These are phyloP conservation scores for Dolichallabes microphthalmus DNA, from an alignment of 2,113 vertebrate genomes.

Conservation along the genomic window DNA sequence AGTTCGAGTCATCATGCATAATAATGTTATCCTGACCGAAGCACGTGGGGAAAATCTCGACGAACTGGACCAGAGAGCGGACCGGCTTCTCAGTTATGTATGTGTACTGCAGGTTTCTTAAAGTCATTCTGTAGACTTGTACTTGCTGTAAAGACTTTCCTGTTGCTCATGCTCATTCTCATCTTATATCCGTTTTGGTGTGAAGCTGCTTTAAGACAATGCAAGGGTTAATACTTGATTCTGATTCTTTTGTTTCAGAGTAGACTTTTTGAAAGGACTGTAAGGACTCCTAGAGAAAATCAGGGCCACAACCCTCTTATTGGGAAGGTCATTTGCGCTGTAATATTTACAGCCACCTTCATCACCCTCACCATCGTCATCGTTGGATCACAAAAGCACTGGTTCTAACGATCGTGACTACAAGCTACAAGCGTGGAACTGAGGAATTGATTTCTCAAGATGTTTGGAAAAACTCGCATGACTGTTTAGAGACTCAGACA, in stretches of 20 bases:
- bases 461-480: background rate
- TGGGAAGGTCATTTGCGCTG: too few species aligned
- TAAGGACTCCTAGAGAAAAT: fast-evolving
- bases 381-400: background rate
- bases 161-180: background rate
- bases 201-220: too few species aligned
- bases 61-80: background rate
- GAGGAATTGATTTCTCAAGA: background rate
- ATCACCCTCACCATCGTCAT: background rate
- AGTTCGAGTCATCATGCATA: background rate
- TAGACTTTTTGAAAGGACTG: background rate
- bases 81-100: background rate
- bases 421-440: background rate
- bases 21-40: background rate
- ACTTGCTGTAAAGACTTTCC: background rate
- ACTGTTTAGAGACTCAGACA: background rate
- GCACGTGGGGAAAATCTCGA: background rate
- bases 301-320: background rate
- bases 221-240: background rate
- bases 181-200: too few species aligned
- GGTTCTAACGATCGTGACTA: background rate
- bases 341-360: fast-evolving
- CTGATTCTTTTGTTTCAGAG: background rate
- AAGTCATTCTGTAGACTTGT: background rate
- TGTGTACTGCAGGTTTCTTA: background rate